Evolutionary conservation across 2,797 vertebrate species (phyloP).

Genomic region (Aldrovandia affinis): DNA sequence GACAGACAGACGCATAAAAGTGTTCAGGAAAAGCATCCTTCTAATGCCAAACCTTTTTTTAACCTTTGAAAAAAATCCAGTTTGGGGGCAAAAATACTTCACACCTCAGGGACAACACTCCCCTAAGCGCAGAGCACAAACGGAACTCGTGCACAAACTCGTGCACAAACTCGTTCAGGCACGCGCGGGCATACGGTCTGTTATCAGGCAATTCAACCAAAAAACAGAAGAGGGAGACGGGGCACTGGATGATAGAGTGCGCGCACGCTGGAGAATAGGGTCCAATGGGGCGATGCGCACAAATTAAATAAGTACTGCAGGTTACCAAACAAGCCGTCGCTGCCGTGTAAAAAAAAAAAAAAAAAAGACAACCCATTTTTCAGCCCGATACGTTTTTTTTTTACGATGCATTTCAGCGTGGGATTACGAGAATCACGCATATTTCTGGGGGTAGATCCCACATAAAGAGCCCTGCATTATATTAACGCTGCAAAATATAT

Average conservation of each 20-base stretch:
- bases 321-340: neutral
- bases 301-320: slow-evolving; percentile 12
- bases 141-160: no score
- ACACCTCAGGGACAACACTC: no score
- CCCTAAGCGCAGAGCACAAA: no score
- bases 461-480: no score
- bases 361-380: neutral
- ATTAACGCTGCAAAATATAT: no score
- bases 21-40: neutral
- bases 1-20: neutral
- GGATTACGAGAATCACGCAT: no score
- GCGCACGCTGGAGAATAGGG: neutral
- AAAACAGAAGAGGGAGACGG: neutral
- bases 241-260: neutral
- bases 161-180: neutral
- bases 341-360: neutral
- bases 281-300: neutral
- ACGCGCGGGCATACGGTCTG: no score
- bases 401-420: neutral
- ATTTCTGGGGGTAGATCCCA: no score
- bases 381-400: neutral
- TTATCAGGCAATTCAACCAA: neutral
- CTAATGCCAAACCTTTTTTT: no score
- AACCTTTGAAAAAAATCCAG: no score
- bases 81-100: no score